A percentile compares a stretch with the other conserved stretches of the same genome.
Evolutionary conservation across 2,888 invertebrate species (phyloP).

Genomic region (Mesorhabditis belari): DNA sequence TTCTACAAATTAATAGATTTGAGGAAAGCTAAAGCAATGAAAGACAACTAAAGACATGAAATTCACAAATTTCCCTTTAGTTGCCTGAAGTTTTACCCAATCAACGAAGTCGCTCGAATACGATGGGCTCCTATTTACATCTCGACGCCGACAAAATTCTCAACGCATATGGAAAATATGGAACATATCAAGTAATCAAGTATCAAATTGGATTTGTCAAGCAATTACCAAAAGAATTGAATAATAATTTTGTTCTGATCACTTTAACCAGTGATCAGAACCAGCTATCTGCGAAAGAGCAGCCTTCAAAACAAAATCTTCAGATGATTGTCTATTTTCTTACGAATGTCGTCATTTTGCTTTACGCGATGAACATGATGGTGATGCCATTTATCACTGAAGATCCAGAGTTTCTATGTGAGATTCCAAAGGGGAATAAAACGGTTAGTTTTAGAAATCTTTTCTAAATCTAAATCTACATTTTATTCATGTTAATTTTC

Average conservation of each 20-base stretch:
- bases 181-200: conserved; percentile 40
- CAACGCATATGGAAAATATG: conserved; percentile 43
- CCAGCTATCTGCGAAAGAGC: conserved; percentile 17
- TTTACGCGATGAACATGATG: conserved; percentile 33
- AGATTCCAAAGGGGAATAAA: conserved; percentile 1
- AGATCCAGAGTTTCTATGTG: conserved; percentile 25
- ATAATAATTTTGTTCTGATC: neutral
- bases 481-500: no score
- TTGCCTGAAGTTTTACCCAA: no score
- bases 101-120: no score
- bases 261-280: conserved; percentile 17
- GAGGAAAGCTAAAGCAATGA: no score
- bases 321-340: conserved; percentile 33
- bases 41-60: no score
- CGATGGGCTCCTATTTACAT: conserved; percentile 12
- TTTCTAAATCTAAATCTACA: neutral
- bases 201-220: neutral
- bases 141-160: conserved; percentile 50
- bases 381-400: conserved; percentile 47
- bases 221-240: conserved; percentile 1
- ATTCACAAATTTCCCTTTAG: no score
- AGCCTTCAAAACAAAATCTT: conserved; percentile 19
- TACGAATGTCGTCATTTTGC: conserved; percentile 21
- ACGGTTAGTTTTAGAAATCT: neutral
- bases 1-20: no score